These are phyloP conservation scores for Rhincodon typus DNA, from an alignment of 2,797 vertebrate species.

Conservation along the genomic window DNA sequence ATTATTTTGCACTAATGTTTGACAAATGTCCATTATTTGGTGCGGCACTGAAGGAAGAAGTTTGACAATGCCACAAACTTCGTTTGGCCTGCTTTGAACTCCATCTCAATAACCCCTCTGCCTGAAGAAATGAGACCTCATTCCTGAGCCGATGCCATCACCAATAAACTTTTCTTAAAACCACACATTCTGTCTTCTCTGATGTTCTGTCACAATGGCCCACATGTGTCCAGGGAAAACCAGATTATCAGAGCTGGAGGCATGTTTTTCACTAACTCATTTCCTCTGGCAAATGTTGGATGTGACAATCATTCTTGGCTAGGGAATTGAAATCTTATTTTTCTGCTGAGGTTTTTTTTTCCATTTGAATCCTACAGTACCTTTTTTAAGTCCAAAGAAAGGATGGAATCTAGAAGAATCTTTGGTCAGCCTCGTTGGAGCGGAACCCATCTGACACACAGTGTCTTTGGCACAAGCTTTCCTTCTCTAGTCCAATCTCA, in stretches of 20 bases:
- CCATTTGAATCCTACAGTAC: neutral
- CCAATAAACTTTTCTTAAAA: neutral
- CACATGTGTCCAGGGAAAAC: constrained; percentile 17
- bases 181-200: neutral
- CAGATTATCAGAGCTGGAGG: neutral
- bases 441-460: neutral
- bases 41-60: neutral
- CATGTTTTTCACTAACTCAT: neutral
- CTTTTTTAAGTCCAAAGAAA: neutral
- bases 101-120: neutral
- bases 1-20: neutral
- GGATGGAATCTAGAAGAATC: neutral
- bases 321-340: neutral
- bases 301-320: constrained; percentile 4
- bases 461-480: neutral
- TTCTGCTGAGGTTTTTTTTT: neutral
- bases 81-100: neutral
- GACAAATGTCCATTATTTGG: neutral
- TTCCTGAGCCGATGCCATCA: neutral
- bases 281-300: constrained; percentile 2
- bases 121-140: neutral
- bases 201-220: neutral
- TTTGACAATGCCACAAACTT: neutral
- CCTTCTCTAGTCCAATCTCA: neutral
- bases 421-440: neutral